Conservation (phyloP, 2,113 vertebrate species). For the Tor tambroides region DNA sequence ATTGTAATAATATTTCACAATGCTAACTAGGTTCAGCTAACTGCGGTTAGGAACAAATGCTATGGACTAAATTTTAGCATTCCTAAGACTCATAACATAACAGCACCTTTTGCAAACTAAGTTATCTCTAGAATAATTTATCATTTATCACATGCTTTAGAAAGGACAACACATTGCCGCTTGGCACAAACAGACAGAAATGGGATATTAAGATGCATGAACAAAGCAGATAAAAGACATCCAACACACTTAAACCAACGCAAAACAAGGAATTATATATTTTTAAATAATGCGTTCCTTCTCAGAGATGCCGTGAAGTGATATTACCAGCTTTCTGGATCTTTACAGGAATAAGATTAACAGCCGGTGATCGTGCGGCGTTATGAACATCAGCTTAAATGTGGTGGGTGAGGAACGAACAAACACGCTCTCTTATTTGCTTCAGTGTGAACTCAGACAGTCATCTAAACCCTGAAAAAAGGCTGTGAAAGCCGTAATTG, state of each 20-base stretch:
- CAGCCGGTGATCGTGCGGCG: slow-evolving; percentile 70
- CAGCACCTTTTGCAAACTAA: not conserved
- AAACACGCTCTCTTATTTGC: slow-evolving; percentile 70
- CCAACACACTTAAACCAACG: slow-evolving; percentile 16
- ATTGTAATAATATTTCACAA: not conserved
- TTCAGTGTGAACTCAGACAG: slow-evolving; percentile 69
- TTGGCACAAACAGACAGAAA: slow-evolving; percentile 18
- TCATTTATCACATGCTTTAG: slow-evolving; percentile 28
- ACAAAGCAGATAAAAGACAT: slow-evolving; percentile 18
- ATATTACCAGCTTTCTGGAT: slow-evolving; percentile 25
- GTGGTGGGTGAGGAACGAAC: slow-evolving; percentile 71
- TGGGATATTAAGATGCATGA: slow-evolving; percentile 31
- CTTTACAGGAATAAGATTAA: slow-evolving; percentile 56
- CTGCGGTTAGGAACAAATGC: not conserved
- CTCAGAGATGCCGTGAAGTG: not conserved
- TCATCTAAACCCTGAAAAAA: slow-evolving; percentile 73
- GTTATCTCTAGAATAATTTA: not conserved
- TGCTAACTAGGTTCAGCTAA: not conserved
- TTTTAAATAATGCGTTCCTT: slow-evolving; percentile 4
- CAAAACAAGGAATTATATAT: slow-evolving; percentile 30
- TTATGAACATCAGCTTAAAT: slow-evolving; percentile 76
- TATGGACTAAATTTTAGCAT: not conserved
- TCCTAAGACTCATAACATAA: slow-evolving; percentile 1
- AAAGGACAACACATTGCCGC: not conserved
- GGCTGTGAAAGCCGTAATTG: slow-evolving; percentile 76